These are phyloP conservation scores for Sitta europaea DNA, from an alignment of 2,113 vertebrate genomes.

Conservation along the genomic window DNA sequence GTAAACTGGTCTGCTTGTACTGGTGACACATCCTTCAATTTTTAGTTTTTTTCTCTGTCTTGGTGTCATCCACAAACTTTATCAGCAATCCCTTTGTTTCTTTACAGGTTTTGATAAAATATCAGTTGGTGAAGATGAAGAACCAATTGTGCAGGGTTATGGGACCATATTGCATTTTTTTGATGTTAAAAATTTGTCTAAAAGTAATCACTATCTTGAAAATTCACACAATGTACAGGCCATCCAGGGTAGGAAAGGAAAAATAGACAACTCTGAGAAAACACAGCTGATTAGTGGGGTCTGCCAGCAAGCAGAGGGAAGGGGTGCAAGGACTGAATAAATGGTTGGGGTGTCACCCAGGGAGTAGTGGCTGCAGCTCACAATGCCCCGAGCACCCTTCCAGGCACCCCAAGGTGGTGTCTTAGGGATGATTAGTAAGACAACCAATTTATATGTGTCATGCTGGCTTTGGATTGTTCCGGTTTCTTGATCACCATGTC, in stretches of 20 bases:
- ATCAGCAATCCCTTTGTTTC: not conserved
- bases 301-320: not conserved
- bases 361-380: not conserved
- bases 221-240: accelerated
- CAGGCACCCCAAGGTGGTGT: not conserved
- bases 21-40: not conserved
- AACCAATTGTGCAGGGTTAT: not conserved
- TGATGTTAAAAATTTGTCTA: not conserved
- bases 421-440: not conserved
- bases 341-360: not conserved
- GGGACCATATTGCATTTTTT: not conserved
- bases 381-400: accelerated
- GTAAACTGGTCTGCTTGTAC: not conserved
- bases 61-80: not conserved
- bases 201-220: not conserved
- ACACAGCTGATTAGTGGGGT: not conserved
- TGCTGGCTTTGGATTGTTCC: not conserved
- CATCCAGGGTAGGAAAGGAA: not conserved
- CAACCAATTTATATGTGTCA: not conserved
- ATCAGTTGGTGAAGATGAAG: not conserved
- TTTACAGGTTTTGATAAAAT: not conserved
- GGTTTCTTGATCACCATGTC: not conserved
- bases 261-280: not conserved
- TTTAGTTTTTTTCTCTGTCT: not conserved
- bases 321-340: not conserved